Evolutionary conservation across 2,888 invertebrate genomes (phyloP).

Genomic region (Merodon equestris): DNA sequence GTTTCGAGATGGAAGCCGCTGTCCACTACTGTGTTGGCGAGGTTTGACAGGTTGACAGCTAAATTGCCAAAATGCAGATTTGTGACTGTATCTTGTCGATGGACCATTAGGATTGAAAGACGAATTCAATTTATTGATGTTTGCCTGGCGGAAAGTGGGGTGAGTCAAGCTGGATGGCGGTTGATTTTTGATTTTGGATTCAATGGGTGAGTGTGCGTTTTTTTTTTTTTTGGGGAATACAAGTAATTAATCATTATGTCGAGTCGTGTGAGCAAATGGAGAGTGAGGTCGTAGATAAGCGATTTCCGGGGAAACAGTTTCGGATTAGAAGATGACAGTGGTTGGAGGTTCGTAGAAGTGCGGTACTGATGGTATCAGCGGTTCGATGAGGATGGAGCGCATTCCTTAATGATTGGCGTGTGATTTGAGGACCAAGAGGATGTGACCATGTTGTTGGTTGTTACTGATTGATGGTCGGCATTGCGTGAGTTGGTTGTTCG

Average conservation of each 20-base stretch:
- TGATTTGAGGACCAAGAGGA: neutral
- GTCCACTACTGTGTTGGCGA: conserved; percentile 1
- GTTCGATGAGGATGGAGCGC: conserved; percentile 21
- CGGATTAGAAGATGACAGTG: conserved; percentile 40
- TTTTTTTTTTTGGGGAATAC: conserved; percentile 12
- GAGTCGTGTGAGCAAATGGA: conserved; percentile 34
- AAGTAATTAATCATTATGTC: conserved; percentile 64
- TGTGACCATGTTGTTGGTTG: too few relatives aligned
- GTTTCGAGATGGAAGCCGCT: conserved; percentile 32
- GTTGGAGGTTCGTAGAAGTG: conserved; percentile 40
- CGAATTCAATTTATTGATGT: conserved; percentile 46
- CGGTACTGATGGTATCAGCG: conserved; percentile 45
- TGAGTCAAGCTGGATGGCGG: conserved; percentile 13
- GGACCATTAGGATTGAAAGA: conserved; percentile 51
- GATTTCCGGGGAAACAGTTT: conserved; percentile 38
- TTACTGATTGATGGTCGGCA: too few relatives aligned
- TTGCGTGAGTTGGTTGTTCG: too few relatives aligned
- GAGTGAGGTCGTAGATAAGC: conserved; percentile 50
- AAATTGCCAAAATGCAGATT: conserved; percentile 43
- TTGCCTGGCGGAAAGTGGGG: neutral
- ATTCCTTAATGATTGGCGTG: conserved; percentile 19
- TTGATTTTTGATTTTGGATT: conserved; percentile 56
- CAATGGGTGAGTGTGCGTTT: conserved; percentile 49
- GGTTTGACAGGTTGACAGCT: conserved; percentile 9
- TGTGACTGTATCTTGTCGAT: conserved; percentile 41